Percentiles rank a stretch among this genome's conserved stretches.
phyloP scores from a whole-genome alignment of 2,797 vertebrate genomes.

The Micromesistius poutassou region DNA sequence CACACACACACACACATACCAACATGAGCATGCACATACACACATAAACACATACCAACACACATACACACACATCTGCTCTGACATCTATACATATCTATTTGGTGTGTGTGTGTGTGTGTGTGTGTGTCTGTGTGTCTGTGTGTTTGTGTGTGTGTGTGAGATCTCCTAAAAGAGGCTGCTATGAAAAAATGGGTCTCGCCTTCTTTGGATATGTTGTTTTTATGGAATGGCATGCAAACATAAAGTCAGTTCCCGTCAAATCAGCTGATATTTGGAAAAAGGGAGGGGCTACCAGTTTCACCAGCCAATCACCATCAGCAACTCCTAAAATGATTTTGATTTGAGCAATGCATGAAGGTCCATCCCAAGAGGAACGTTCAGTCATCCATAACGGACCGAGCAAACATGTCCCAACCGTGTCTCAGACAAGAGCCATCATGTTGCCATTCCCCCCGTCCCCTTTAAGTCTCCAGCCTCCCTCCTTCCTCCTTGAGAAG shows the following conservation, averaged over 20 bases:
- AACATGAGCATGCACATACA: too few species aligned
- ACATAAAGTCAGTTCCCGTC: background rate
- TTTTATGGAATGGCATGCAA: slow-evolving; percentile 1
- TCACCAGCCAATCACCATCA: background rate
- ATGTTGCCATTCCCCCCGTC: background rate
- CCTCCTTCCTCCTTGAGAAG: background rate
- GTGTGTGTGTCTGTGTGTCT: background rate
- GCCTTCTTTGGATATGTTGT: slow-evolving; percentile 4
- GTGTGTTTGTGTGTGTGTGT: background rate
- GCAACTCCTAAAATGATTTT: background rate
- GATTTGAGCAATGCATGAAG: background rate
- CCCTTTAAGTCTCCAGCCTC: background rate
- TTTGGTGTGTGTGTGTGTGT: background rate
- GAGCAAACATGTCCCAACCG: background rate
- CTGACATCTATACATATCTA: background rate
- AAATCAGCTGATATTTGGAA: background rate
- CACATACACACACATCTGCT: too few species aligned
- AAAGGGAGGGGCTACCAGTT: background rate
- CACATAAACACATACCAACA: too few species aligned
- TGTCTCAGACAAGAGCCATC: background rate
- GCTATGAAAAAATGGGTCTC: background rate
- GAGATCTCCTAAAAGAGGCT: background rate
- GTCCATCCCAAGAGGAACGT: background rate
- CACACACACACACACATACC: too few species aligned
- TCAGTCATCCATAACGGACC: background rate